Evolutionary conservation across 2,888 invertebrate genomes (phyloP).

Genomic region (Leucoma salicis): DNA sequence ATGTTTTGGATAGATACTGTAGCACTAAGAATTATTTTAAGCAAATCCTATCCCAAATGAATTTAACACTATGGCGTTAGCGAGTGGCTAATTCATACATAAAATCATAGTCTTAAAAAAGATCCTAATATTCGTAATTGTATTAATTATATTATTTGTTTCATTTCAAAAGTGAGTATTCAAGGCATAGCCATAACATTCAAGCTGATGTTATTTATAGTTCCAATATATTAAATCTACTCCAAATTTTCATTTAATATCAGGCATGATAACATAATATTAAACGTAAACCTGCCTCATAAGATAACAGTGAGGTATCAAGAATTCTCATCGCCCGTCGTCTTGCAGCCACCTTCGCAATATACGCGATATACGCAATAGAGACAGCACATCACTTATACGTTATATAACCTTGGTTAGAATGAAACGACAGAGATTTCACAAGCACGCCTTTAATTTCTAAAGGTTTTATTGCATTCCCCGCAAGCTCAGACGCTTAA

Average conservation of each 20-base stretch:
- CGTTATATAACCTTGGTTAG: conserved; percentile 63
- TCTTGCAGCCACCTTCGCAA: conserved; percentile 72
- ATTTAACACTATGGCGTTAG: no score
- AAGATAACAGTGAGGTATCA: conserved; percentile 77
- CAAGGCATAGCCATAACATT: no score
- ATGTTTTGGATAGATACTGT: no score
- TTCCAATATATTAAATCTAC: conserved; percentile 46
- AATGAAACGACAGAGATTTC: conserved; percentile 70
- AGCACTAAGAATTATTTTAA: no score
- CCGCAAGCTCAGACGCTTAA: conserved; percentile 79
- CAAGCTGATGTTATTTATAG: no score
- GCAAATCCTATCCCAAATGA: no score
- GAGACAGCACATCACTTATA: conserved; percentile 60
- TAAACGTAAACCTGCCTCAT: conserved; percentile 72
- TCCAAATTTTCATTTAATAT: conserved; percentile 46
- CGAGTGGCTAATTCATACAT: no score
- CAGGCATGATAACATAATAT: conserved; percentile 68
- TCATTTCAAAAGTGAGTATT: no score
- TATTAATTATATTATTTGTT: no score
- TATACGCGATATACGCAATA: conserved; percentile 68
- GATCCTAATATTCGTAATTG: no score
- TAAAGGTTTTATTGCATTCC: conserved; percentile 80
- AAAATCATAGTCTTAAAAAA: no score
- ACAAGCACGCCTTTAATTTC: conserved; percentile 67
- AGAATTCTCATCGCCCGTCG: conserved; percentile 76